Conservation (phyloP, 2,888 invertebrate species). For the Vesta saturnalis region DNA sequence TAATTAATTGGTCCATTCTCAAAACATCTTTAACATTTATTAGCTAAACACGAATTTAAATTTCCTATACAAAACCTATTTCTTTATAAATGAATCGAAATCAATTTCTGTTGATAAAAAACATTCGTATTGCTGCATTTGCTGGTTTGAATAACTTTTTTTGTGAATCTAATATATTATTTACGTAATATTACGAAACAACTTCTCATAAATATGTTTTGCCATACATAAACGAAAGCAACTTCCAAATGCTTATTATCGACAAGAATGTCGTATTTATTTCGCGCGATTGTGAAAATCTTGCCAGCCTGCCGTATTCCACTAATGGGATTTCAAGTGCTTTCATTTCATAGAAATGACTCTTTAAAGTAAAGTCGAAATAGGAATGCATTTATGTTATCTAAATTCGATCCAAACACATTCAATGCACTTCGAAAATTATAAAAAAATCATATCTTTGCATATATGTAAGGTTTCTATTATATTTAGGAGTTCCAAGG, state of each 20-base stretch:
- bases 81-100: not conserved
- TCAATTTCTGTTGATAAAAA: not conserved
- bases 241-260: constrained; percentile 1
- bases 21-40: no score
- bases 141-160: not conserved
- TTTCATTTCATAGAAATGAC: constrained; percentile 15
- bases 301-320: constrained; percentile 2
- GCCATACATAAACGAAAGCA: constrained; percentile 1
- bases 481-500: no score
- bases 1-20: no score
- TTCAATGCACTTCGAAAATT: constrained; percentile 13
- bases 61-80: no score
- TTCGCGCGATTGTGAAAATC: constrained; percentile 3
- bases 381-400: constrained; percentile 10
- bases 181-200: not conserved
- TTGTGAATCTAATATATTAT: not conserved
- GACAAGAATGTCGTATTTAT: constrained; percentile 14
- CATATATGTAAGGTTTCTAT: no score
- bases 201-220: not conserved
- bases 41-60: no score
- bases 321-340: constrained; percentile 21
- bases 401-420: constrained; percentile 11
- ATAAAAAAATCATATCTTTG: not conserved
- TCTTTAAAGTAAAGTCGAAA: constrained; percentile 5
- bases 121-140: not conserved